Evolutionary conservation across 2,113 vertebrate genomes (phyloP), one percentile per base, ranked within the genome.

Genomic region (Platysteira castanea): DNA sequence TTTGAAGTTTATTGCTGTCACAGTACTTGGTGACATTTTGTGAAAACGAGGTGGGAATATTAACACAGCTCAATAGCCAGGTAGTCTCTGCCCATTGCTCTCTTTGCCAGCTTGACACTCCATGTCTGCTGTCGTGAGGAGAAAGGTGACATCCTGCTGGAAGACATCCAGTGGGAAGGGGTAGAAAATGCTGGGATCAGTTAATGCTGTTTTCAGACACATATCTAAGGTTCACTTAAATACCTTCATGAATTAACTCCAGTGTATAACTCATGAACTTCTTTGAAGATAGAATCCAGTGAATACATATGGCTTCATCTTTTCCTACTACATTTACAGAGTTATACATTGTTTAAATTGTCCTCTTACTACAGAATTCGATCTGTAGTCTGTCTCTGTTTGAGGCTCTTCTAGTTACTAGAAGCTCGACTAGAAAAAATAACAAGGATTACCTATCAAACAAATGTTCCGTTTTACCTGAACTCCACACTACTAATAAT

Each of bases 61-160:
- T 35, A 77, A 27, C 16, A 8, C 7, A 31, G n/a, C 11, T 50
- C 11, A 27, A 28, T 24, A 87, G 16, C 12, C 52, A 39, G 10
- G 10, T 24, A n/a, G 11, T 17, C 23, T 68, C 27, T 60, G 18
- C 33, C 18, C 1, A 0, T 2, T 54, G 24, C 14, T 31, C 11
- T 49, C 10, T 74, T 54, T 2, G 4, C 35, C 35, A 30, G 0
- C 17, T n/a, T 75, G 35, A 10, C 33, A 12, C 1, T 22, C 75
- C 18, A n/a, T 2, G 1, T 49, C 21, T 23, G 6, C 18, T 39
- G 7, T 60, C 5, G 3, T 31, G n/a, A 30, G 20, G 22, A 80
- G 22, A 76, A 44, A 9, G 6, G 33, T 46, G 28, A 39, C 11
- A 33, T 23, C 5, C 7, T 47, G 20, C 17, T 39, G 50, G 39